Conservation (phyloP, 2,797 vertebrate species). For the Myripristis jacobus region DNA sequence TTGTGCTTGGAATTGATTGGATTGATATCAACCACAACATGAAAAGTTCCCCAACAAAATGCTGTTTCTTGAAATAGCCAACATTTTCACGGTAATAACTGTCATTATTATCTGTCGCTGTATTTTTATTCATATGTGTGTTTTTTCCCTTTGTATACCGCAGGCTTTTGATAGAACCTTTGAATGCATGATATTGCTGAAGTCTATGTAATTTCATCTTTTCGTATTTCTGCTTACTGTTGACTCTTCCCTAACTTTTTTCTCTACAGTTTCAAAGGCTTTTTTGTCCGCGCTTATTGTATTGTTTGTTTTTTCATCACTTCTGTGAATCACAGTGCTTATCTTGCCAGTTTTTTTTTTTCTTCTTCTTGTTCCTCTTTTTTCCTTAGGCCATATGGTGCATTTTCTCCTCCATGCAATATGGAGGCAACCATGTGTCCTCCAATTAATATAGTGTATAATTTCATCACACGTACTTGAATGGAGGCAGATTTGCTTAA, state of each 20-base stretch:
- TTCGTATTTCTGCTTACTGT: constrained; percentile 13
- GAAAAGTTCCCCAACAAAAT: too few relatives aligned
- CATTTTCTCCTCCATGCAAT: background rate
- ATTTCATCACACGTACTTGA: background rate
- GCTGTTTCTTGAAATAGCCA: too few relatives aligned
- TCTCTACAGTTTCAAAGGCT: constrained; percentile 36
- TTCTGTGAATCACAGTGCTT: constrained; percentile 36
- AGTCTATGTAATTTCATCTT: constrained; percentile 19
- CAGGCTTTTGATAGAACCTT: constrained; percentile 30
- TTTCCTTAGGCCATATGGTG: constrained; percentile 19
- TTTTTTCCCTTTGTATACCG: background rate
- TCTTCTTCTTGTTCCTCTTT: constrained; percentile 29
- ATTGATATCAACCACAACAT: constrained; percentile 17
- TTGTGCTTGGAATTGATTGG: background rate
- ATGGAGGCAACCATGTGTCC: background rate
- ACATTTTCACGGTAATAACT: background rate
- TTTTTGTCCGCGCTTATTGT: constrained; percentile 20
- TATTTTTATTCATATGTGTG: constrained; percentile 25
- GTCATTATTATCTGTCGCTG: constrained; percentile 17
- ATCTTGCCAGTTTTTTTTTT: constrained; percentile 34
- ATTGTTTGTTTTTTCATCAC: constrained; percentile 51
- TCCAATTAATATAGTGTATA: background rate
- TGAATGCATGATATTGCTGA: constrained; percentile 23
- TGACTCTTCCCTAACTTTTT: constrained; percentile 21
- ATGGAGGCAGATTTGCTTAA: background rate